Evolutionary conservation across 2,113 vertebrate species (phyloP).

Genomic region (Notiomystis cincta): DNA sequence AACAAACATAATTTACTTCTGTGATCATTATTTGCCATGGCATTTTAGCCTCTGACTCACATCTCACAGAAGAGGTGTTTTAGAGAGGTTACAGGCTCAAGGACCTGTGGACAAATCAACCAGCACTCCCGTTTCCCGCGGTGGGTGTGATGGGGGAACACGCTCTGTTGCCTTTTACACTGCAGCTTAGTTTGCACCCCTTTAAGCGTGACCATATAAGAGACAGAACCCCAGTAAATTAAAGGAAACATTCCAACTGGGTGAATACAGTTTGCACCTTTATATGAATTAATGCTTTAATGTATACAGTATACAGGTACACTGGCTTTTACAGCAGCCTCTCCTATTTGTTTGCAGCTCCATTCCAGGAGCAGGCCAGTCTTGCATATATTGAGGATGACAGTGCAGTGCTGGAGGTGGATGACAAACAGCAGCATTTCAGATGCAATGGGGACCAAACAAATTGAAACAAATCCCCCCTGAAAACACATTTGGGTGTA

Average conservation of each 20-base stretch:
- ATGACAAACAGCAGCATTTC: neutral
- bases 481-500: neutral
- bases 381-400: neutral
- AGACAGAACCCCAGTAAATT: neutral
- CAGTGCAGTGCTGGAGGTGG: neutral
- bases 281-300: neutral
- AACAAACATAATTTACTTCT: neutral
- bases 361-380: neutral
- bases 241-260: neutral
- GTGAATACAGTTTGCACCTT: neutral
- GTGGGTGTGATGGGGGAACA: neutral
- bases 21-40: neutral
- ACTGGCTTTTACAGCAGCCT: neutral
- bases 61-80: neutral
- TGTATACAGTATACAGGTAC: neutral
- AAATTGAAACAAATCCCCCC: neutral
- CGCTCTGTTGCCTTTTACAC: neutral
- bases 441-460: neutral
- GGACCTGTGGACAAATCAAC: neutral
- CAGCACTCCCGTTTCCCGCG: rapidly evolving
- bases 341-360: neutral
- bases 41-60: neutral
- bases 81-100: neutral
- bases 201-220: neutral
- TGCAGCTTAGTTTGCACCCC: neutral